Conservation (phyloP, 2,888 invertebrate species). For the Drosophila rellima region DNA sequence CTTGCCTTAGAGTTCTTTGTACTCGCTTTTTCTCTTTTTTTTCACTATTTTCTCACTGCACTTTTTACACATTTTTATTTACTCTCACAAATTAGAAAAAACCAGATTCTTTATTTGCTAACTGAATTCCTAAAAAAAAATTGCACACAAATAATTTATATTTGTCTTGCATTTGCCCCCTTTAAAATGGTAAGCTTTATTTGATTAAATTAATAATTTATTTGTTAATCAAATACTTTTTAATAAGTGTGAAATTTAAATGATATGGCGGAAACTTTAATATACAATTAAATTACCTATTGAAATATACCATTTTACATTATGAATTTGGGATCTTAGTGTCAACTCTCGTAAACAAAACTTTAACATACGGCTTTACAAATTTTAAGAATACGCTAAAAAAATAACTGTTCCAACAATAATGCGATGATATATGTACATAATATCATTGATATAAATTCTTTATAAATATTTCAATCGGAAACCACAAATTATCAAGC, state of each 20-base stretch:
- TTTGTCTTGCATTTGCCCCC: not conserved
- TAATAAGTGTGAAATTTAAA: not conserved
- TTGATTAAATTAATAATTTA: not conserved
- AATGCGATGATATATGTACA: too few species aligned
- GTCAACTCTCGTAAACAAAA: too few species aligned
- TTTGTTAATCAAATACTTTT: not conserved
- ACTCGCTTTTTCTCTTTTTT: slow-evolving; percentile 1
- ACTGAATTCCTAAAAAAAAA: slow-evolving; percentile 18
- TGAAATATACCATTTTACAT: not conserved
- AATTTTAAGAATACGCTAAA: too few species aligned
- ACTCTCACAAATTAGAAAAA: too few species aligned
- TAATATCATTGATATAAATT: not conserved
- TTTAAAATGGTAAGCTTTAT: not conserved
- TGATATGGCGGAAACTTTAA: not conserved
- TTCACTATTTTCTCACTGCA: not conserved
- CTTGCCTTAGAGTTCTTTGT: slow-evolving; percentile 38
- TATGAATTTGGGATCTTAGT: not conserved
- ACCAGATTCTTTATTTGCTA: too few species aligned
- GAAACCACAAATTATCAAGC: not conserved
- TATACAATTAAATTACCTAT: too few species aligned
- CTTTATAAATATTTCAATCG: not conserved
- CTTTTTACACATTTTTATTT: slow-evolving; percentile 18
- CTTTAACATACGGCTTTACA: too few species aligned
- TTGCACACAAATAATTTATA: not conserved
- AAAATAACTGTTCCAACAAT: too few species aligned